Evolutionary conservation across 23 tunicate species (phyloP).

Genomic region (Diplosoma virens): DNA sequence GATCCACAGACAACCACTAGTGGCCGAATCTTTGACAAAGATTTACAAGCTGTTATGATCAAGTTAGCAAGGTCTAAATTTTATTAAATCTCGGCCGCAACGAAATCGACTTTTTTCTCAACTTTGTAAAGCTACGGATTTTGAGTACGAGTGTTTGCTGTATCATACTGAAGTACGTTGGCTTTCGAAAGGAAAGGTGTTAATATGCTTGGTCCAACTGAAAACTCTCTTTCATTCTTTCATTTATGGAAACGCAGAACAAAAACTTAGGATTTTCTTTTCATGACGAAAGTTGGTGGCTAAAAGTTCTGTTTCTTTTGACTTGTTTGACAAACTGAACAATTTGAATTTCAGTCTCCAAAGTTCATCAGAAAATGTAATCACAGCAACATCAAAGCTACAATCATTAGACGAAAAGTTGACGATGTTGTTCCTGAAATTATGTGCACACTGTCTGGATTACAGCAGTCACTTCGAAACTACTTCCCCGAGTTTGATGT

Average conservation of each 20-base stretch:
- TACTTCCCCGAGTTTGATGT: conserved; percentile 55
- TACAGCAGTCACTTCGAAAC: conserved; percentile 52
- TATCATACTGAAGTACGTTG: conserved; percentile 49
- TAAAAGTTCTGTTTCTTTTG: conserved; percentile 57
- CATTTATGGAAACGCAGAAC: conserved; percentile 47
- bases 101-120: conserved; percentile 42
- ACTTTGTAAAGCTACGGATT: conserved; percentile 39
- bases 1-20: too few species aligned
- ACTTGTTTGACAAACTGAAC: conserved; percentile 57
- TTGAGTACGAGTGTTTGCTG: conserved; percentile 42
- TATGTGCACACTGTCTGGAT: conserved; percentile 16
- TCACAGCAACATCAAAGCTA: too few species aligned
- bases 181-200: conserved; percentile 56
- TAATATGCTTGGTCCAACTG: conserved; percentile 45
- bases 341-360: conserved; percentile 60
- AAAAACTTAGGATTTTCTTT: conserved; percentile 59
- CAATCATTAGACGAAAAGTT: conserved; percentile 57
- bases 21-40: conserved; percentile 46
- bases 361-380: conserved; percentile 44
- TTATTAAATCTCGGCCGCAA: conserved; percentile 53
- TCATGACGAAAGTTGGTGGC: conserved; percentile 45
- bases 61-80: conserved; percentile 40
- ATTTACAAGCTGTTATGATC: conserved; percentile 28
- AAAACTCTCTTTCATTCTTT: conserved; percentile 51
- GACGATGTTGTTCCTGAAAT: conserved; percentile 39